These are phyloP conservation scores for Latrodectus hesperus DNA, from an alignment of 2,888 invertebrate species.

Conservation along the genomic window DNA sequence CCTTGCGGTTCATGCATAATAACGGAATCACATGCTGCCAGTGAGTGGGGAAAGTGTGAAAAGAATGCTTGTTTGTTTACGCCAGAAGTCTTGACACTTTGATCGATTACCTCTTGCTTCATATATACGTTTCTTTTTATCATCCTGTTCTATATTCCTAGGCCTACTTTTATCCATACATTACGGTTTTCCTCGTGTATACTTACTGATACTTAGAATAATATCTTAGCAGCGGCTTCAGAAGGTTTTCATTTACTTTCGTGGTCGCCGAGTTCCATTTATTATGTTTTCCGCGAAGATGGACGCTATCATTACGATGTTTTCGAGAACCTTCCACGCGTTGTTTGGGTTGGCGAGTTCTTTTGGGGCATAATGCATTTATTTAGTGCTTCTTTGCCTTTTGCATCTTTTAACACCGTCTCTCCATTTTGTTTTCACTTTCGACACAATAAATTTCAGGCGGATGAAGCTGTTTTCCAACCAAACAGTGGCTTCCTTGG, in stretches of 20 bases:
- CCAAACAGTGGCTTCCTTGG: too few species aligned
- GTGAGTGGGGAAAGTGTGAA: background rate
- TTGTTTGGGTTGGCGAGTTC: too few species aligned
- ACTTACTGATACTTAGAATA: background rate
- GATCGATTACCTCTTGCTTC: conserved; percentile 43
- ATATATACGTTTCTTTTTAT: conserved; percentile 5
- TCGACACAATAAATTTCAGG: too few species aligned
- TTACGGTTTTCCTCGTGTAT: conserved; percentile 4
- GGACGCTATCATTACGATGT: background rate
- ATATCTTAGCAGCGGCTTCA: background rate
- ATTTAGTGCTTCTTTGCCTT: too few species aligned
- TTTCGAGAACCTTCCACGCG: background rate
- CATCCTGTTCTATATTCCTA: background rate
- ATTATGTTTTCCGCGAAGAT: background rate
- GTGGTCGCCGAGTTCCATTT: background rate
- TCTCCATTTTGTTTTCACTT: too few species aligned
- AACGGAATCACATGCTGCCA: background rate
- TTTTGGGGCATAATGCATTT: too few species aligned
- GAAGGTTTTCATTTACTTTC: background rate
- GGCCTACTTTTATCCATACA: background rate
- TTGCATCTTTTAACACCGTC: too few species aligned
- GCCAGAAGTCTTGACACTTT: conserved; percentile 43
- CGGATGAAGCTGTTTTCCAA: too few species aligned
- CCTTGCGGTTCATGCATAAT: conserved; percentile 6
- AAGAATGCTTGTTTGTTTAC: conserved; percentile 42